Evolutionary conservation across 2,888 invertebrate species (phyloP), one percentile per base, ranked within the genome.

Genomic region (Mythimna pallens): DNA sequence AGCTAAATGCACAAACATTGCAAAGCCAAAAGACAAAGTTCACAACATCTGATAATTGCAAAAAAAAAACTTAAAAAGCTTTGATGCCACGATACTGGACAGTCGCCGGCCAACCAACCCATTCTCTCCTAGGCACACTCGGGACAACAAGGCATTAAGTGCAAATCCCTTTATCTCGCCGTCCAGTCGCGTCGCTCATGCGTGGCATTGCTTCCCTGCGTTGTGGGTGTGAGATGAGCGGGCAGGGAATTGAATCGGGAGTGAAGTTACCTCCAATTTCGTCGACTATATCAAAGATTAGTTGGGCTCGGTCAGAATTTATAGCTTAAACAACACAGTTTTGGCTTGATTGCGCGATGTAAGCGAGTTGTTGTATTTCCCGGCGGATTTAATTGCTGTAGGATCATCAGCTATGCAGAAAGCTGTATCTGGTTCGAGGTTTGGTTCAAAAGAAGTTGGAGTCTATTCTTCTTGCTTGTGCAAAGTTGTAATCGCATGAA

Each of bases 111-210:
- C 65, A 66, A 54, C 36, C 65, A 47, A 59, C 25, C 67, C 76
- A 78, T 81, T 82, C 84, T 68, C 63, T 69, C 62, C 69, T 78
- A 74, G 74, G 78, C 74, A 75, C 73, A 72, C 76, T 78, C 70
- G 80, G 85, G 83, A 84, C 88, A 88, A 87, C 88, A 87, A 73
- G 86, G 90, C 76, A 90, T 90, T 90, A 89, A 87, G 87, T 78
- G 78, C 78, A 88, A 91, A 90, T 90, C 90, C 90, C 79, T 89
- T 91, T 91, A 91, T 91, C 91, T 88, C 83, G 65, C 54, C 75
- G 86, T 81, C 83, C 91, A 90, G 90, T 77, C 88, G 83, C 85
- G 80, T 70, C 87, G 72, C 78, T 87, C 87, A 87, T 86, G 90
- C 90, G 89, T 88, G 89, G 83, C 88, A 89, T 89, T 89, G 89